phyloP scores from a whole-genome alignment of 2,797 vertebrate genomes.

The Sciaenops ocellatus region DNA sequence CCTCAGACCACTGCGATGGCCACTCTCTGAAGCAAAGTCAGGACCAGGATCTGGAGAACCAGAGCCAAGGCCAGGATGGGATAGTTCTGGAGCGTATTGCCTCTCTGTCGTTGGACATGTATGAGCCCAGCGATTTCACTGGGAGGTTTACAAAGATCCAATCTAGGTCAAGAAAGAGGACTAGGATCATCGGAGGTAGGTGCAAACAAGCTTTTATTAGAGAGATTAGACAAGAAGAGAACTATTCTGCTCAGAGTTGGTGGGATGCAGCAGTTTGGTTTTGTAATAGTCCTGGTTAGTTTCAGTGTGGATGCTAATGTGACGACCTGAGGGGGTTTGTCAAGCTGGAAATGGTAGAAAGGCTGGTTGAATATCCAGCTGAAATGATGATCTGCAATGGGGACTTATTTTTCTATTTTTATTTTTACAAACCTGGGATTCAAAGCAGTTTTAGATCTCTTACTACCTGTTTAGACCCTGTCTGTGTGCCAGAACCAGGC shows the following conservation, averaged over 20 bases:
- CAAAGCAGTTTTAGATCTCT: constrained; percentile 23
- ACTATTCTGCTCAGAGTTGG: neutral
- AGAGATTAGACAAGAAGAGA: too few relatives aligned
- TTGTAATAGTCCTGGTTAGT: constrained; percentile 13
- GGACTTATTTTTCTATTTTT: constrained; percentile 39
- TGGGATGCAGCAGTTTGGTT: neutral
- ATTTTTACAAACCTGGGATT: constrained; percentile 24
- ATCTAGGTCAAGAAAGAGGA: constrained; percentile 89
- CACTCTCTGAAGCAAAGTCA: constrained; percentile 40
- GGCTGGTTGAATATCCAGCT: constrained; percentile 32
- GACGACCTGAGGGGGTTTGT: constrained; percentile 12
- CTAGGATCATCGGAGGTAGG: constrained; percentile 92
- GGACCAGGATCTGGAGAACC: constrained; percentile 54
- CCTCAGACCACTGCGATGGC: constrained; percentile 45
- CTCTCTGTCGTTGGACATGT: constrained; percentile 89
- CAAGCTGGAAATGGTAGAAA: constrained; percentile 24
- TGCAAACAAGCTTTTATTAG: constrained; percentile 30
- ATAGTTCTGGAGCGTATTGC: constrained; percentile 85
- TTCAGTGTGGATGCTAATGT: constrained; percentile 13
- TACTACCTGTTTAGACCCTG: constrained; percentile 28
- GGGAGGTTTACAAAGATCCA: constrained; percentile 92
- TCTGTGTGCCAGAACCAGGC: neutral
- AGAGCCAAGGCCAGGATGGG: constrained; percentile 79
- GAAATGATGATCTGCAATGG: constrained; percentile 49
- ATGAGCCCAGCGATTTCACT: constrained; percentile 88